Evolutionary conservation across 2,888 invertebrate species (phyloP), one percentile per base, ranked within the genome.

Genomic region (Agrotis exclamationis): DNA sequence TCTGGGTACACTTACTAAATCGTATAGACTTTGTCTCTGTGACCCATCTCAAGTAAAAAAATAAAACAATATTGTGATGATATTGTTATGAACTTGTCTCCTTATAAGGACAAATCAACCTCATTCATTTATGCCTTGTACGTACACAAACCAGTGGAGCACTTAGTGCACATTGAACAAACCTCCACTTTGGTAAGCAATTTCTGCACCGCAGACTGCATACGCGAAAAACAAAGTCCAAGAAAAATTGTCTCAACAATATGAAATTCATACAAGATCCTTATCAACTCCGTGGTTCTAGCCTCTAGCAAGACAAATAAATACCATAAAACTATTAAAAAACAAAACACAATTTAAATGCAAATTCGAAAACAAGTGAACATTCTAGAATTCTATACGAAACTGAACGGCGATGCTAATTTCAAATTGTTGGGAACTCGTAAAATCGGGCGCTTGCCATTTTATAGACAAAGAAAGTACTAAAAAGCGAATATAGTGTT

Each of bases 391-490:
- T 67, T 48, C 62, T 51, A 62, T 69, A 76, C 63, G 73, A 72
- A 77, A 71, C 78, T 69, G 65, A 77, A 73, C 57, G 66, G 57
- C 66, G 63, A 63, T 67, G 79, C 81, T 73, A 69, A 78, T 70
- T 77, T 54, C 28, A 68, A 80, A 67, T 71, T 67, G 70, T 76
- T 71, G 57, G 53, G 47, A 44, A 70, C 62, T 76, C 70, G 68
- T 84, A 86, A 88, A 87, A 86, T 83, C 81, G 74, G 80, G 80
- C 82, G 75, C 81, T 79, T 79, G 79, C 75, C 64, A 74, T 44
- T 75, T 69, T 74, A 80, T 84, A 87, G 84, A 90, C 86, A 88
- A 88, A 84, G 79, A 76, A 83, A 85, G 82, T 81, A 82, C 81
- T 84, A 83, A 88, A 85, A 84, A 83, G 84, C 82, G 83, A 85